These are phyloP conservation scores for Candidula unifasciata DNA, from an alignment of 2,888 invertebrate genomes.

Conservation along the genomic window DNA sequence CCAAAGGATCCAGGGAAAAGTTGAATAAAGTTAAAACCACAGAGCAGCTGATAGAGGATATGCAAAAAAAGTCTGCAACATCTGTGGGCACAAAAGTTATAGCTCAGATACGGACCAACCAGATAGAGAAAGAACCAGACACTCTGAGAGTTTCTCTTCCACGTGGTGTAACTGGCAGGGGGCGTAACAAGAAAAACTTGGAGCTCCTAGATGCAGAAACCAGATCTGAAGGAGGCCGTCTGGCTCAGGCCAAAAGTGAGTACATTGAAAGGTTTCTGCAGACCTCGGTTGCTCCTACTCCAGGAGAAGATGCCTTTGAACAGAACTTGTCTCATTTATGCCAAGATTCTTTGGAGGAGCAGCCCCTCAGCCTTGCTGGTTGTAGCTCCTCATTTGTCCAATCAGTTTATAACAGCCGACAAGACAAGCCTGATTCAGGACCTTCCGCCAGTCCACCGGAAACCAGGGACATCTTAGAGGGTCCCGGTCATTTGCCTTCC, in stretches of 20 bases:
- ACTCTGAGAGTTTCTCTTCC: constrained; percentile 68
- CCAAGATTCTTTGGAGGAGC: constrained; percentile 51
- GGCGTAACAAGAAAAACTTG: constrained; percentile 66
- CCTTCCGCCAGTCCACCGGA: constrained; percentile 54
- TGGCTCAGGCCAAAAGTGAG: constrained; percentile 77
- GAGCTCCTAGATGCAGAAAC: constrained; percentile 60
- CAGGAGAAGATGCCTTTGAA: constrained; percentile 81
- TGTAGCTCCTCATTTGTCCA: constrained; percentile 46
- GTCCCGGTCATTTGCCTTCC: constrained; percentile 40
- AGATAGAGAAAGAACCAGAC: constrained; percentile 72
- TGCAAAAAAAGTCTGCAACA: constrained; percentile 80
- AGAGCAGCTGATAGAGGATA: constrained; percentile 87
- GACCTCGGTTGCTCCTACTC: constrained; percentile 67
- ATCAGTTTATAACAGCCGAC: constrained; percentile 45
- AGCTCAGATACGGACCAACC: constrained; percentile 72
- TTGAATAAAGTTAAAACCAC: constrained; percentile 85
- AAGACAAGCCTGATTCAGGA: constrained; percentile 47
- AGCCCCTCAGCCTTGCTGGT: constrained; percentile 37
- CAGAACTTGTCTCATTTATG: constrained; percentile 63
- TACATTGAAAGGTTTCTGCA: constrained; percentile 78
- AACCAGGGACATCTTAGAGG: constrained; percentile 44
- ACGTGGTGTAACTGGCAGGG: constrained; percentile 70
- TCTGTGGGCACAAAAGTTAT: constrained; percentile 69
- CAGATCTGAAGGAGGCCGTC: constrained; percentile 61
- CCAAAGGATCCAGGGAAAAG: constrained; percentile 55